These are phyloP conservation scores for Lamellibrachia columna DNA, from an alignment of 2,888 invertebrate genomes.

Conservation along the genomic window DNA sequence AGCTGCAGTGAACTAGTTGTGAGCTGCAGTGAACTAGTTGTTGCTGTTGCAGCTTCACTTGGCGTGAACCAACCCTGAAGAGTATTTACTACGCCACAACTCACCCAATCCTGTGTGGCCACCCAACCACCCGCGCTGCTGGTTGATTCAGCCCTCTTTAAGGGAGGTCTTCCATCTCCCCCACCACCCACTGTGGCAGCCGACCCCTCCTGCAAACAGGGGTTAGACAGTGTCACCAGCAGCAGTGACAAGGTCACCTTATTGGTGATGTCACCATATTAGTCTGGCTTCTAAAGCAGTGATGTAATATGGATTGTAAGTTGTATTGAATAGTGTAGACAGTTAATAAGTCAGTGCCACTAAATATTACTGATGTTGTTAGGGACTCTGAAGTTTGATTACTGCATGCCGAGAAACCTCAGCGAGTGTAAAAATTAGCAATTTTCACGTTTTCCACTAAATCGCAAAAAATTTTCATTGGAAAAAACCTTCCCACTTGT, in stretches of 20 bases:
- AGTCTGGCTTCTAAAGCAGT: too few species aligned
- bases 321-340: too few species aligned
- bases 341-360: too few species aligned
- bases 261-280: too few species aligned
- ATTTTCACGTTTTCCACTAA: neutral
- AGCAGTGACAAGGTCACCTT: too few species aligned
- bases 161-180: constrained; percentile 37
- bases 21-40: too few species aligned
- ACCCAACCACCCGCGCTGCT: constrained; percentile 72
- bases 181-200: neutral
- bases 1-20: too few species aligned
- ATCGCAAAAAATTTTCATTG: neutral
- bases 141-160: constrained; percentile 47
- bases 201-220: neutral
- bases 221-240: neutral
- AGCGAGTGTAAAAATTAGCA: neutral
- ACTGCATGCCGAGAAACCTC: too few species aligned
- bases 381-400: too few species aligned
- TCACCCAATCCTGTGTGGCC: constrained; percentile 95
- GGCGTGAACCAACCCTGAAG: neutral
- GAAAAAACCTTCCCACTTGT: neutral
- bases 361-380: too few species aligned
- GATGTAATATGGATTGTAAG: too few species aligned
- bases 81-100: neutral
- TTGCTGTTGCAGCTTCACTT: too few species aligned